These are phyloP conservation scores for Danaus chrysippus DNA, from an alignment of 2,888 invertebrate species.

Conservation along the genomic window DNA sequence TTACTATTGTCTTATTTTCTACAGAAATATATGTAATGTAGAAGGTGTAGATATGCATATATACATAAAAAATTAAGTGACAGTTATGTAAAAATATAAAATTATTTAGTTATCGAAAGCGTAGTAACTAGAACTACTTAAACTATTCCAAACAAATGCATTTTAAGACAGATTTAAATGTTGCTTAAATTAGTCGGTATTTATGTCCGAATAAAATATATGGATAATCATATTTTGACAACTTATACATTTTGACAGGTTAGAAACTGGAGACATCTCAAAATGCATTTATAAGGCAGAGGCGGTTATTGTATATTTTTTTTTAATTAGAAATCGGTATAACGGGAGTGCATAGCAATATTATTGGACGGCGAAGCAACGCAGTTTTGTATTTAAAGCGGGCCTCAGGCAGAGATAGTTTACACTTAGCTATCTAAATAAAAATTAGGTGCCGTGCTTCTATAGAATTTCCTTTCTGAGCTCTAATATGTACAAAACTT, in stretches of 20 bases:
- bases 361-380: constrained; percentile 50
- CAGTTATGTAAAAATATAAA: too few relatives aligned
- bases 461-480: constrained; percentile 21
- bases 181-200: too few relatives aligned
- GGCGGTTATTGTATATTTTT: neutral
- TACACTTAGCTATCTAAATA: constrained; percentile 31
- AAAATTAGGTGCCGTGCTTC: constrained; percentile 28
- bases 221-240: neutral
- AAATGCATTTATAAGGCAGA: neutral
- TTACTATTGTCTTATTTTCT: constrained; percentile 4
- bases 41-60: too few relatives aligned
- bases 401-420: constrained; percentile 25
- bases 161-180: too few relatives aligned
- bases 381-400: constrained; percentile 38
- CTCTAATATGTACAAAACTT: constrained; percentile 27
- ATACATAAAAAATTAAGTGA: too few relatives aligned
- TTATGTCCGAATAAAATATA: too few relatives aligned
- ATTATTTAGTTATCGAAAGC: too few relatives aligned
- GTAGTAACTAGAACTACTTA: too few relatives aligned
- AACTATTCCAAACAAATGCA: too few relatives aligned
- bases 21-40: neutral
- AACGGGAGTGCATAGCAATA: constrained; percentile 33
- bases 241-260: neutral
- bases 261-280: neutral
- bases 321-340: constrained; percentile 1